Evolutionary conservation across 2,888 invertebrate species (phyloP).

Genomic region (Acrocyrtus sp.): DNA sequence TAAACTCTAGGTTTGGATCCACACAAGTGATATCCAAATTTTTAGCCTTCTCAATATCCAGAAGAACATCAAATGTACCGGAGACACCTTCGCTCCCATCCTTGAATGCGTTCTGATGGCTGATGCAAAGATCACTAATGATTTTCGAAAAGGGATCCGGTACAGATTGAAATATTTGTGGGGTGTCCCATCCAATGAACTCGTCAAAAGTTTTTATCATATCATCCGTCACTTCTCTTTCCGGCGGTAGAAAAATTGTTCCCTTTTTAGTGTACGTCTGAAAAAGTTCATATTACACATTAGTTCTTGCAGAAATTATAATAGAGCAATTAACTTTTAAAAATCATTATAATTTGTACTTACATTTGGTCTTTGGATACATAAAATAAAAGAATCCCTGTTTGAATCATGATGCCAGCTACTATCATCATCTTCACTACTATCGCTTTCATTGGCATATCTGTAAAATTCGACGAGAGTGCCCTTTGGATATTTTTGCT

Average conservation of each 20-base stretch:
- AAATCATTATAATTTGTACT: too few relatives aligned
- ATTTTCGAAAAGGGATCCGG: slow-evolving; percentile 15
- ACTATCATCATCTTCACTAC: too few relatives aligned
- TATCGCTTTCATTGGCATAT: not conserved
- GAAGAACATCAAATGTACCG: slow-evolving; percentile 8
- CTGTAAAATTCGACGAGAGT: slow-evolving; percentile 8
- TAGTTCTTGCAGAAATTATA: too few relatives aligned
- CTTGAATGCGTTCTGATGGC: not conserved
- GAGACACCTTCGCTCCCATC: slow-evolving; percentile 15
- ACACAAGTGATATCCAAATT: too few relatives aligned
- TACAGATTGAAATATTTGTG: slow-evolving; percentile 15
- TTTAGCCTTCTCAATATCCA: slow-evolving; percentile 11
- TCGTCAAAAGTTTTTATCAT: slow-evolving; percentile 15
- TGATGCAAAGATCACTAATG: not conserved
- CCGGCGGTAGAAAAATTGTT: slow-evolving; percentile 9
- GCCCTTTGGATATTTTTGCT: slow-evolving; percentile 2
- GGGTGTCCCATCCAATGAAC: slow-evolving; percentile 12
- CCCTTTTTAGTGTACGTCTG: slow-evolving; percentile 23
- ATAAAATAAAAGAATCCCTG: too few relatives aligned
- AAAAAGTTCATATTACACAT: too few relatives aligned
- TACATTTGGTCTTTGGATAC: too few relatives aligned
- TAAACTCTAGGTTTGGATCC: not conserved
- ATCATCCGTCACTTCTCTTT: not conserved
- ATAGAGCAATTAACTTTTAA: too few relatives aligned
- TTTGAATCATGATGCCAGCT: too few relatives aligned